Base-by-base conservation (phyloP, 2,797 vertebrate genomes). In the Myiothlypis chrysogaster region DNA sequence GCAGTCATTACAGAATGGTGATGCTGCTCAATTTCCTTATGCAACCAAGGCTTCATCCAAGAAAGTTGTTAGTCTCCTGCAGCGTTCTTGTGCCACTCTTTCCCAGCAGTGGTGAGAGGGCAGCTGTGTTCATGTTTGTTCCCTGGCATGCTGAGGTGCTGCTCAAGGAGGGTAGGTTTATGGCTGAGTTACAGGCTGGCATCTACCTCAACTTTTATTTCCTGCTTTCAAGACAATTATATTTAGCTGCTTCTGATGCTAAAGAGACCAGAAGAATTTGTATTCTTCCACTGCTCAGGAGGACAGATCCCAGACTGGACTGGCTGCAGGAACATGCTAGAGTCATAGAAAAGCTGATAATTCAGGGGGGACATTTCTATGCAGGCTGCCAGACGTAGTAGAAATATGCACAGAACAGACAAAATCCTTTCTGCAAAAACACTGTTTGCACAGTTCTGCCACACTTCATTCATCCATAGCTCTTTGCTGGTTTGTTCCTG, bases 1-100 rank as follows among this genome's bases (percentile, higher is more conserved):
- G 79, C 34, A 60, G 41, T 49, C 68, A 53, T 84, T 70, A 55
- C 0, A 1, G 68, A 89, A 81, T 0, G 0, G 37, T 35, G 68
- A 81, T 60, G 68, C 56, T 60, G 47, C 71, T 83, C 78, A 28
- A 60, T 70, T 83, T 71, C 49, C 57, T 91, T 53, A 56, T 0
- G 10, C 59, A 89, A 35, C 15, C 30, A 53, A 75, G 43, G 65
- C 72, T 91, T 83, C 76, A 65, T 82, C 46, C 86, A 77, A 73
- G 65, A 66, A 52, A 87, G 28, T 41, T 53, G 84, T 52, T 53
- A 39, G 37, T 37, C 44, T 77, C 56, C 56, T 21, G 56, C 71
- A 91, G 25, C 6, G 37, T 17, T 89, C 78, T 41, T 69, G 60
- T 77, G 49, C 65, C 37, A 43, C 28, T 47, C 53, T 37, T 69